Percentiles rank a stretch among this genome's conserved stretches.
Conservation (phyloP, 1,140 invertebrate species). For the Drosophila bocki region DNA sequence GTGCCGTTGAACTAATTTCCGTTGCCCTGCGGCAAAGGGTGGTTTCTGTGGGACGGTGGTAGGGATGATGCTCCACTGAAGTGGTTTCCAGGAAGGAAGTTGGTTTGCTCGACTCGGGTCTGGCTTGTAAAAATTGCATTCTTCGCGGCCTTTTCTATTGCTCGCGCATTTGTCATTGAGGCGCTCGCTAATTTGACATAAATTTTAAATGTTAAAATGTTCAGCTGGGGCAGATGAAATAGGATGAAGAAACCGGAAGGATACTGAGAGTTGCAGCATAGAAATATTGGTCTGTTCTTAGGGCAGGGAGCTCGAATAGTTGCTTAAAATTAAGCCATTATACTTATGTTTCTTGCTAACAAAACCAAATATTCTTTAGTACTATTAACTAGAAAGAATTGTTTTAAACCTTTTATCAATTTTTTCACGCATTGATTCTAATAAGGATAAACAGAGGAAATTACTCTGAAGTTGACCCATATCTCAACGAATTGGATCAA, state of each 20-base stretch:
- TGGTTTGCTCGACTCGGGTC: slow-evolving; percentile 31
- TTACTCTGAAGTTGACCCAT: background rate
- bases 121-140: slow-evolving; percentile 52
- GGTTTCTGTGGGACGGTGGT: background rate
- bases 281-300: background rate
- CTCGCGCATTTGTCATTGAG: slow-evolving; percentile 70
- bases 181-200: slow-evolving; percentile 72
- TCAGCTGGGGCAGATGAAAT: slow-evolving; percentile 22
- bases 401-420: background rate
- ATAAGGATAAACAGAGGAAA: no score
- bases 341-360: no score
- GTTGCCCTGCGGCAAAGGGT: slow-evolving; percentile 46
- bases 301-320: background rate
- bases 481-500: background rate
- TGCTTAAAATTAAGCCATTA: no score
- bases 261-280: background rate
- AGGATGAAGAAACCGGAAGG: slow-evolving; percentile 20
- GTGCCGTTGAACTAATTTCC: slow-evolving; percentile 76
- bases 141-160: slow-evolving; percentile 31
- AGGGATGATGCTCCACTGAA: slow-evolving; percentile 18
- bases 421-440: background rate
- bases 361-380: no score
- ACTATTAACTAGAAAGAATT: background rate
- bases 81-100: slow-evolving; percentile 48
- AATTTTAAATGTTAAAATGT: slow-evolving; percentile 65